Evolutionary conservation across 2,113 vertebrate genomes (phyloP).

Genomic region (Anthoscopus minutus): DNA sequence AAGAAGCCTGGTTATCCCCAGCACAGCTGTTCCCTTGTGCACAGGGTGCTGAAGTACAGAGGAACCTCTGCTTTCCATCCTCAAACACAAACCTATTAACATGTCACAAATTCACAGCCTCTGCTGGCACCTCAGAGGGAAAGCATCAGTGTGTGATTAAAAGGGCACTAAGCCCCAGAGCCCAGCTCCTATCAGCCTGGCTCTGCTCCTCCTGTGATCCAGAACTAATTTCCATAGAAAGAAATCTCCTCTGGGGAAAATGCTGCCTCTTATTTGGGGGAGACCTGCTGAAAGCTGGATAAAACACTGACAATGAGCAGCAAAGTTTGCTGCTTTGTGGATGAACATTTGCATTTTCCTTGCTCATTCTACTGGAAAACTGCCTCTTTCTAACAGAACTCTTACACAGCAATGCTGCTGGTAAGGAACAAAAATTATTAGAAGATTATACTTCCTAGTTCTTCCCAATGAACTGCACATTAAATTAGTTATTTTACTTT

Average conservation of each 20-base stretch:
- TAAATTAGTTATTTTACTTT: neutral
- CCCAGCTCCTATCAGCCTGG: neutral
- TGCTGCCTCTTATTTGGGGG: neutral
- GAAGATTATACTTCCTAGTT: neutral
- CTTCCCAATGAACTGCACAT: neutral
- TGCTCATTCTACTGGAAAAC: neutral
- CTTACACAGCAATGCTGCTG: neutral
- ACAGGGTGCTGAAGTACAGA: neutral
- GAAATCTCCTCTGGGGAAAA: neutral
- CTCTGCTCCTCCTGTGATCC: neutral
- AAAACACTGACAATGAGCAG: neutral
- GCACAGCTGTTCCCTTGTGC: neutral
- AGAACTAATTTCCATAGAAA: neutral
- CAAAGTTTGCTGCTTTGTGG: neutral
- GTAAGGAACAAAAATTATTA: neutral
- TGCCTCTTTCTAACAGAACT: neutral
- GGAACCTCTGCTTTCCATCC: neutral
- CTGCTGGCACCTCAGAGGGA: neutral
- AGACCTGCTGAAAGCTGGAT: neutral
- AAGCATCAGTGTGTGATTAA: neutral
- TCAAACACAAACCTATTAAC: neutral
- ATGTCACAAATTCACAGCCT: neutral
- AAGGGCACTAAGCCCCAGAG: neutral
- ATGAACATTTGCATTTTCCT: neutral
- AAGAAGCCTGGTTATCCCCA: neutral